Evolutionary conservation across 2,797 vertebrate genomes (phyloP).

Genomic region (Spondyliosoma cantharus): DNA sequence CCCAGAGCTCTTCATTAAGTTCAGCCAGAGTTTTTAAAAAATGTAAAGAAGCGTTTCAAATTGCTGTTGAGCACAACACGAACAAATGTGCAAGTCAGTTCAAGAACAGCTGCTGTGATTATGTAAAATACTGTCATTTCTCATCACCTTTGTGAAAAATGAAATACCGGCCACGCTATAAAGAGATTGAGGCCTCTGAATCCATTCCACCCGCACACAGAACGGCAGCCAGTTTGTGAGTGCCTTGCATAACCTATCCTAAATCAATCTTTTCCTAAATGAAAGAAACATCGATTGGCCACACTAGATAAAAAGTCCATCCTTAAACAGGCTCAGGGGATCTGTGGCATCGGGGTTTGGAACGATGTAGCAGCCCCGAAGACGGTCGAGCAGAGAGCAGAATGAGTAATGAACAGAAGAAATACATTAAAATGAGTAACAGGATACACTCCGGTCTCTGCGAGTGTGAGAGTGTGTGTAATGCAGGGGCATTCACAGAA

Average conservation of each 20-base stretch:
- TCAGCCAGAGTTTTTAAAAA: not conserved
- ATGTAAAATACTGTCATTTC: constrained; percentile 24
- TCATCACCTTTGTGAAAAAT: constrained; percentile 31
- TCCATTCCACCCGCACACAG: constrained; percentile 40
- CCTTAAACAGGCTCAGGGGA: constrained; percentile 64
- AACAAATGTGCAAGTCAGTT: constrained; percentile 21
- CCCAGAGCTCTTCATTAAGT: not conserved
- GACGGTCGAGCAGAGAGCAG: constrained; percentile 38
- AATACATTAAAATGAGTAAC: constrained; percentile 49
- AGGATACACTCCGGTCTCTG: constrained; percentile 22
- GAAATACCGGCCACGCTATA: not conserved
- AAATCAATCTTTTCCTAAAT: constrained; percentile 37
- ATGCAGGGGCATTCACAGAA: not conserved
- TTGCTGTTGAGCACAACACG: not conserved
- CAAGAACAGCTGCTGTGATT: constrained; percentile 20
- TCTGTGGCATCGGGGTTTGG: constrained; percentile 35
- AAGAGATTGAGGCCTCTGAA: constrained; percentile 12
- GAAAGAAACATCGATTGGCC: constrained; percentile 66
- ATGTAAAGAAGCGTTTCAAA: not conserved
- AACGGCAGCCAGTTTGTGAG: constrained; percentile 39
- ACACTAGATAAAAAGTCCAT: constrained; percentile 60
- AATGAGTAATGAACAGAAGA: constrained; percentile 58
- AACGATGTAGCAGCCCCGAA: constrained; percentile 29
- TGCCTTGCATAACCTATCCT: constrained; percentile 41
- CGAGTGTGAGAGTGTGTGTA: constrained; percentile 9